Evolutionary conservation across 2,797 vertebrate species (phyloP), one percentile per base, ranked within the genome.

Genomic region (Sphenopsis melanotis): DNA sequence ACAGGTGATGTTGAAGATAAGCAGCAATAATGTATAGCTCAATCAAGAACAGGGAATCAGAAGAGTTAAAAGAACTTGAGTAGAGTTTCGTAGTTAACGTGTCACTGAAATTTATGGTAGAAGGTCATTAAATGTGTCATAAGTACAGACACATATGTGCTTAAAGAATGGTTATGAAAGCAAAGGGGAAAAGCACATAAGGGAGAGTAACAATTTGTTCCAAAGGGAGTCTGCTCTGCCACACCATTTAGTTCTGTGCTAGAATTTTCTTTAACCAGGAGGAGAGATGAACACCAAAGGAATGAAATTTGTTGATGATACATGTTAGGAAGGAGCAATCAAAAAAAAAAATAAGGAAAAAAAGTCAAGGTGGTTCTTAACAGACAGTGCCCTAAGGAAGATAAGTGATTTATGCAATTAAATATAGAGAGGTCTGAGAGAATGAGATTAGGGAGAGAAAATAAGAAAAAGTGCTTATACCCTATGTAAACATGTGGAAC

Each of bases 381-480:
- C 20, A 92, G 92, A 87, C 61, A 27, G 36, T 82, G 68, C 49
- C 89, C 75, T 68, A 80, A 84, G 88, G 49, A 69, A 94, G 79
- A n/a, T 29, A 93, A 95, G 70, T 87, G 86, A 37, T 46, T 93
- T 92, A 91, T 55, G 59, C 93, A 97, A 95, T 95, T 95, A 96
- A 96, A 90, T 52, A 46, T 74, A 82, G 87, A 94, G 91, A 96
- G 92, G 61, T 88, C 89, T 89, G 88, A 96, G 75, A 94, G 96
- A 93, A 97, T 93, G 94, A 98, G 89, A 96, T 92, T 84, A 94
- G 84, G 79, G 88, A 91, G 50, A 87, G 68, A 91, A 96, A 97
- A 56, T 47, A 87, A 52, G 81, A 90, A 72, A 90, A 95, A 85
- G 32, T 3, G 19, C 41, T 49, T 52, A 32, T 90, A 81, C 41